Evolutionary conservation across 2,113 vertebrate genomes (phyloP).

Genomic region (Triplophysa tibetana): DNA sequence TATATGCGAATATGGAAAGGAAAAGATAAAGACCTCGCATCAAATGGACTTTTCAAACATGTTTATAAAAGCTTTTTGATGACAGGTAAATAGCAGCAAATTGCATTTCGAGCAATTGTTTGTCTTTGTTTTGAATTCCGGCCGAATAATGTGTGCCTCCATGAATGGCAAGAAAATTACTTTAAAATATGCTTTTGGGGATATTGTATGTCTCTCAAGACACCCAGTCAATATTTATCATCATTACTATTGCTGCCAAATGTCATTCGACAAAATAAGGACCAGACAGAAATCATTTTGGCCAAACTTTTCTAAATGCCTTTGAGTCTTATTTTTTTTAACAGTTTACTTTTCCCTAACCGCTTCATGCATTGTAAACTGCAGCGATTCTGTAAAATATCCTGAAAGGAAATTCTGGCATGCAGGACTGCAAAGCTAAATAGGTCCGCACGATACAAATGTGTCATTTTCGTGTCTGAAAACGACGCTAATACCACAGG

Average conservation of each 20-base stretch:
- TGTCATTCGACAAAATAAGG: conserved; percentile 30
- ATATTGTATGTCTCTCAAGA: conserved; percentile 42
- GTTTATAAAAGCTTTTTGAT: conserved; percentile 67
- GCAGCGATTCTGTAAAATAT: not conserved
- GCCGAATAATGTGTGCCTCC: conserved; percentile 65
- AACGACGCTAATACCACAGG: conserved; percentile 17
- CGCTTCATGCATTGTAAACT: conserved; percentile 8
- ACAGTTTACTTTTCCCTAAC: not conserved
- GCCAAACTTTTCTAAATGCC: conserved; percentile 4
- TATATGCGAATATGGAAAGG: conserved; percentile 19
- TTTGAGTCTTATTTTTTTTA: not conserved
- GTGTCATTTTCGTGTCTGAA: conserved; percentile 21
- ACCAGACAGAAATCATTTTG: conserved; percentile 6
- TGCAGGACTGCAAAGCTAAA: not conserved
- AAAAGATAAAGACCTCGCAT: conserved; percentile 51
- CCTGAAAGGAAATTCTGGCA: not conserved
- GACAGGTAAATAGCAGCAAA: conserved; percentile 73
- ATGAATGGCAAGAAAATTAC: conserved; percentile 66
- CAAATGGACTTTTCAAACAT: conserved; percentile 51
- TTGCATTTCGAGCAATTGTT: conserved; percentile 66
- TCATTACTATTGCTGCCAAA: conserved; percentile 13
- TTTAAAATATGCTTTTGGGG: conserved; percentile 36
- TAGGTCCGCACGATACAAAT: conserved; percentile 16
- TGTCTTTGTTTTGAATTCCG: conserved; percentile 69
- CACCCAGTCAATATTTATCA: conserved; percentile 49